Conservation (phyloP, 2,888 invertebrate species). For the Eurytoma californica region DNA sequence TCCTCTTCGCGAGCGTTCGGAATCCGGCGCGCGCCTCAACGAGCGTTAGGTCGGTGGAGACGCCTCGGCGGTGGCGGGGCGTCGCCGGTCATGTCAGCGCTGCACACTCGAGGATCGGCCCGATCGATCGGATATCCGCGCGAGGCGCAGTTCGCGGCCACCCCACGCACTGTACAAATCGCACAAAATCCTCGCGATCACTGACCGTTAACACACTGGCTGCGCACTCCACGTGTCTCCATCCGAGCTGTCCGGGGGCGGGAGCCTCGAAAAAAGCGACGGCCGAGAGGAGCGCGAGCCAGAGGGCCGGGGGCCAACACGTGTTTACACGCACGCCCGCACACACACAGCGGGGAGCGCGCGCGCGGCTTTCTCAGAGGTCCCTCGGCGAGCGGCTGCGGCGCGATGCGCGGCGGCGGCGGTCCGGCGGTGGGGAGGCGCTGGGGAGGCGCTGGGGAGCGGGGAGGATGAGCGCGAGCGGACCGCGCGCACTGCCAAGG, state of each 20-base stretch:
- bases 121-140: background rate
- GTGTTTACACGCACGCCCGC: slow-evolving; percentile 2
- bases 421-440: background rate
- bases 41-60: slow-evolving; percentile 10
- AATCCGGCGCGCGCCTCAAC: background rate
- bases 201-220: background rate
- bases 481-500: slow-evolving; percentile 38
- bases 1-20: slow-evolving; percentile 8
- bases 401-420: background rate
- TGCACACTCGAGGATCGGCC: background rate
- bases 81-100: slow-evolving; percentile 30
- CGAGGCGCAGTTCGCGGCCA: background rate
- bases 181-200: background rate
- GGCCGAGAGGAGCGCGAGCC: background rate
- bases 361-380: too few species aligned
- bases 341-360: too few species aligned
- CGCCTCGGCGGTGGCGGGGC: slow-evolving; percentile 22
- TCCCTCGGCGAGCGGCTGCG: too few species aligned
- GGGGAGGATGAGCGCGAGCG: background rate
- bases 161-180: background rate
- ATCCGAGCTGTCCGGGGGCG: background rate
- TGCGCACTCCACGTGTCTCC: too few species aligned
- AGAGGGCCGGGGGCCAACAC: background rate
- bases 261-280: background rate
- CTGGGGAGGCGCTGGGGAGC: background rate